These are phyloP conservation scores for Tridacna crocea DNA, from an alignment of 2,888 invertebrate genomes.

Conservation along the genomic window DNA sequence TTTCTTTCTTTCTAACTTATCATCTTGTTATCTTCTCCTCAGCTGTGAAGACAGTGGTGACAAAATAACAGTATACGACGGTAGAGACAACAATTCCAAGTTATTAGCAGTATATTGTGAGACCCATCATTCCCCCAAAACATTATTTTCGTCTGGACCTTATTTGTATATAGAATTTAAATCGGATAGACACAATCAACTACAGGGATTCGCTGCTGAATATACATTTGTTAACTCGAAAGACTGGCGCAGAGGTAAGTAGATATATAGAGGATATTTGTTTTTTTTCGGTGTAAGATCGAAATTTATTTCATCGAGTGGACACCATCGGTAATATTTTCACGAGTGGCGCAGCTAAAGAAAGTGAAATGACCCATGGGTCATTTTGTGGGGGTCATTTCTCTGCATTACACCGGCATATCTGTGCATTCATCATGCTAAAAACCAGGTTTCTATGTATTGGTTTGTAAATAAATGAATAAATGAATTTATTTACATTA, in stretches of 20 bases:
- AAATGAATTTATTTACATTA: too few relatives aligned
- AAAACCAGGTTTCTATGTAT: too few relatives aligned
- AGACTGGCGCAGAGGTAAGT: background rate
- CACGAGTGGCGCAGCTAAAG: too few relatives aligned
- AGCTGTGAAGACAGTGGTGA: slow-evolving; percentile 73
- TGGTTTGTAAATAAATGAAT: too few relatives aligned
- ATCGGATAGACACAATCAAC: slow-evolving; percentile 67
- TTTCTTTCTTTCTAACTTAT: background rate
- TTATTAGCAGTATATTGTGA: slow-evolving; percentile 72
- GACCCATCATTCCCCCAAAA: slow-evolving; percentile 67
- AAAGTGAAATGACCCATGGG: too few relatives aligned
- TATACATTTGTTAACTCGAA: slow-evolving; percentile 56
- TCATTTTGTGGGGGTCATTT: too few relatives aligned
- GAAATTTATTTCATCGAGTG: too few relatives aligned
- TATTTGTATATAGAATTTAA: slow-evolving; percentile 75
- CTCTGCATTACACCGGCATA: too few relatives aligned
- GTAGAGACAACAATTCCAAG: slow-evolving; percentile 61
- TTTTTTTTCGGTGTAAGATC: too few relatives aligned
- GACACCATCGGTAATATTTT: too few relatives aligned
- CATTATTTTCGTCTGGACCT: slow-evolving; percentile 67
- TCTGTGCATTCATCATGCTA: too few relatives aligned
- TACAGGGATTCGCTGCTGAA: slow-evolving; percentile 77
- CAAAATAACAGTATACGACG: slow-evolving; percentile 74
- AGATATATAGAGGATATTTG: too few relatives aligned
- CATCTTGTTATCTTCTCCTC: slow-evolving; percentile 16